Conservation (phyloP, 1,140 invertebrate genomes). For the Plutomurus gul region DNA sequence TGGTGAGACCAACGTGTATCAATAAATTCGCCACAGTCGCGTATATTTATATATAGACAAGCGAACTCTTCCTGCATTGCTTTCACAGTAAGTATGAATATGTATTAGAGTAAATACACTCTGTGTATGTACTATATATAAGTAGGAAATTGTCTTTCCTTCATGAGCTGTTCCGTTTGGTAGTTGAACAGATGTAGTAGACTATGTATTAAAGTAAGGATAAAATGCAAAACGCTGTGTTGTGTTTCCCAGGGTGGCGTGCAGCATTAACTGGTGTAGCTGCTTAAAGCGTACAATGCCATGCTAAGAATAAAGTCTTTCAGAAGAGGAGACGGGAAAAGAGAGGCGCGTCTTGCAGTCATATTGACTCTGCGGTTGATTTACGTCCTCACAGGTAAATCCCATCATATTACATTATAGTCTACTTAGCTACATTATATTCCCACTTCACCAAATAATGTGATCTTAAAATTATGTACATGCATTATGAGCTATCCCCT, state of each 20-base stretch:
- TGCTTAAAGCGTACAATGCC: neutral
- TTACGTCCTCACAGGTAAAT: slow-evolving; percentile 28
- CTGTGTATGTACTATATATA: neutral
- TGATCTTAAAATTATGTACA: slow-evolving; percentile 30
- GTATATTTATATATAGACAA: too few species aligned
- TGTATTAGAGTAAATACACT: too few species aligned
- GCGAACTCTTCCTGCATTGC: neutral
- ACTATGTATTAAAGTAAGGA: slow-evolving; percentile 8
- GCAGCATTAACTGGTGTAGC: neutral
- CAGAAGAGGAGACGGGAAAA: neutral
- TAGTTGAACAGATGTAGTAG: neutral
- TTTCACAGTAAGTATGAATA: too few species aligned
- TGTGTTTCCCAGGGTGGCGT: neutral
- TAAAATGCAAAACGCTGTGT: slow-evolving; percentile 16
- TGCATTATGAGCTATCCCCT: neutral
- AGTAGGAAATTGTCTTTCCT: neutral
- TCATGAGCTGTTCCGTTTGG: neutral
- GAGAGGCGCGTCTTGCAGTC: neutral
- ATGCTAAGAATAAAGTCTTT: too few species aligned
- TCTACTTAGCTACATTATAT: neutral
- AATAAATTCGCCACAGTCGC: too few species aligned
- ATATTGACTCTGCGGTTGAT: slow-evolving; percentile 31
- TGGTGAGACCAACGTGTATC: too few species aligned
- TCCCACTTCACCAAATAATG: slow-evolving; percentile 16
- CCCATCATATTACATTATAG: slow-evolving; percentile 29